These are phyloP conservation scores for Podilymbus podiceps DNA, from an alignment of 2,113 vertebrate genomes.

Conservation along the genomic window DNA sequence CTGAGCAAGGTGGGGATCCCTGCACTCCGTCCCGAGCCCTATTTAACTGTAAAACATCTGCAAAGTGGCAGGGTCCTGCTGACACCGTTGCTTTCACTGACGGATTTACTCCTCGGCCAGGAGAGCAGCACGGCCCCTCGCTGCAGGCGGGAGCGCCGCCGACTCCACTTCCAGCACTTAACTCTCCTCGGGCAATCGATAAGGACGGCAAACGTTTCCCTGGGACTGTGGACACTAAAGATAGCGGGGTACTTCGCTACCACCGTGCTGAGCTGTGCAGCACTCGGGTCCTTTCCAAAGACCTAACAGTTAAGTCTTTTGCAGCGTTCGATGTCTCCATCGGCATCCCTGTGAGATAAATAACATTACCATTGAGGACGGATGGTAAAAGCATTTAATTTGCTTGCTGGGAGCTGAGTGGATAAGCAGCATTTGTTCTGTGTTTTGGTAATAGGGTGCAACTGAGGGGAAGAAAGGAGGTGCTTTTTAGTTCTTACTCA, in stretches of 20 bases:
- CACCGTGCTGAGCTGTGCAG: not conserved
- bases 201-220: not conserved
- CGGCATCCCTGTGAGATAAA: not conserved
- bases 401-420: not conserved
- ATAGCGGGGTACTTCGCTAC: not conserved
- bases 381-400: not conserved
- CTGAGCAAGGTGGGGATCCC: not conserved
- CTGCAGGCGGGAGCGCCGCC: not conserved
- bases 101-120: not conserved
- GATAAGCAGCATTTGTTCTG: not conserved
- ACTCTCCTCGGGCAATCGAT: rapidly evolving
- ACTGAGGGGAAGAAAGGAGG: not conserved
- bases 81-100: not conserved
- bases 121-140: rapidly evolving
- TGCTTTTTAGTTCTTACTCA: not conserved
- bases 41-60: not conserved
- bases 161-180: not conserved
- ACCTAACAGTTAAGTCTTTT: not conserved
- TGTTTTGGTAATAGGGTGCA: not conserved
- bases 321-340: not conserved
- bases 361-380: rapidly evolving
- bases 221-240: not conserved
- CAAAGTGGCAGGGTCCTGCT: not conserved
- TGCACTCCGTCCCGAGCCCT: rapidly evolving
- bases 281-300: not conserved